Conservation (phyloP, 2,113 vertebrate species). For the Pleuronectes platessa region DNA sequence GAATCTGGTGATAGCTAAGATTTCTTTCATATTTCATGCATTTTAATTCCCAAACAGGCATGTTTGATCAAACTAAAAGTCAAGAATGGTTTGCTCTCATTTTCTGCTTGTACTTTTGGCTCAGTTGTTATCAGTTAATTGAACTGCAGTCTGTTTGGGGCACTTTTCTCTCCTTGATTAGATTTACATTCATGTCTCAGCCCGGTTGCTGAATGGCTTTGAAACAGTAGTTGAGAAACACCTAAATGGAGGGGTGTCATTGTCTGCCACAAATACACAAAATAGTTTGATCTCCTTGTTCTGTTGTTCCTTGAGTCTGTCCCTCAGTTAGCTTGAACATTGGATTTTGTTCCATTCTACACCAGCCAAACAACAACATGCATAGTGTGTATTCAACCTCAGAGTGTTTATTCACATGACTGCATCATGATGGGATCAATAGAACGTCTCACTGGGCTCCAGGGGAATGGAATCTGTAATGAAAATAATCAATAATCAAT, state of each 20-base stretch:
- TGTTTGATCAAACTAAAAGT: not conserved
- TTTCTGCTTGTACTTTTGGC: not conserved
- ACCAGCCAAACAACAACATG: no score
- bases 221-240: not conserved
- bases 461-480: not conserved
- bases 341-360: not conserved
- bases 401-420: not conserved
- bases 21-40: not conserved
- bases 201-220: not conserved
- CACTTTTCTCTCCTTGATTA: not conserved
- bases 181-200: constrained; percentile 5
- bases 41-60: not conserved
- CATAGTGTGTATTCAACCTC: no score
- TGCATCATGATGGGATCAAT: not conserved
- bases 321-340: not conserved
- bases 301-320: no score
- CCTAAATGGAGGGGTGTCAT: no score
- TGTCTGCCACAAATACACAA: not conserved
- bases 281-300: not conserved
- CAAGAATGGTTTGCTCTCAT: not conserved
- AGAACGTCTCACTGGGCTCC: no score
- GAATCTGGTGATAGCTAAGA: not conserved
- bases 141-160: not conserved
- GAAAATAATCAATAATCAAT: not conserved
- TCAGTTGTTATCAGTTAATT: not conserved